phyloP scores from a whole-genome alignment of 2,888 invertebrate genomes.

The Tetropium fuscum region DNA sequence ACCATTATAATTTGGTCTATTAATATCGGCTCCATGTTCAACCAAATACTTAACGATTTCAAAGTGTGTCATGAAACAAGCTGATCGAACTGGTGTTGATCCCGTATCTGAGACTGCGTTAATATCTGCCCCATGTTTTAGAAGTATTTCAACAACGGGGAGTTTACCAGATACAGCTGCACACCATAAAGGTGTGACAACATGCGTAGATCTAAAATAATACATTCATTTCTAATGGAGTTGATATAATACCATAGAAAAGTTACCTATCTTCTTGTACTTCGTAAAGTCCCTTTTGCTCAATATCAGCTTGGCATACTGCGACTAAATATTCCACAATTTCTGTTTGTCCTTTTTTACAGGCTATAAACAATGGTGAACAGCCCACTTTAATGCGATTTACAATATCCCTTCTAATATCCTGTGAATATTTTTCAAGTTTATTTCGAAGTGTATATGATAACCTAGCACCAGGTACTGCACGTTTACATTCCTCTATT shows the following conservation, averaged over 20 bases:
- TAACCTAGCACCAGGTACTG: conserved; percentile 77
- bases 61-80: conserved; percentile 92
- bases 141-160: conserved; percentile 80
- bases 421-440: conserved; percentile 71
- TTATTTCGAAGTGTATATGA: conserved; percentile 68
- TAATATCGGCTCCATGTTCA: conserved; percentile 84
- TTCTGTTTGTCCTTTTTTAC: conserved; percentile 83
- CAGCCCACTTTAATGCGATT: conserved; percentile 80
- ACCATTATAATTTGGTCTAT: conserved; percentile 88
- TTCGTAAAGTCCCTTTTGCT: conserved; percentile 88
- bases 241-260: neutral
- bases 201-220: conserved; percentile 74
- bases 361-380: conserved; percentile 84
- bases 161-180: conserved; percentile 89
- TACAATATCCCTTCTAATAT: conserved; percentile 76
- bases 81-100: conserved; percentile 90
- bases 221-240: neutral
- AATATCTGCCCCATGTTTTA: conserved; percentile 85
- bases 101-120: conserved; percentile 90
- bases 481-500: conserved; percentile 75
- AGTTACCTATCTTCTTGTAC: conserved; percentile 80
- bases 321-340: conserved; percentile 88
- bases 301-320: conserved; percentile 85
- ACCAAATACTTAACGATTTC: conserved; percentile 83
- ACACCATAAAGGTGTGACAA: conserved; percentile 92